Conservation (phyloP, 2,888 invertebrate genomes). For the Eudasyphora cyanicolor region DNA sequence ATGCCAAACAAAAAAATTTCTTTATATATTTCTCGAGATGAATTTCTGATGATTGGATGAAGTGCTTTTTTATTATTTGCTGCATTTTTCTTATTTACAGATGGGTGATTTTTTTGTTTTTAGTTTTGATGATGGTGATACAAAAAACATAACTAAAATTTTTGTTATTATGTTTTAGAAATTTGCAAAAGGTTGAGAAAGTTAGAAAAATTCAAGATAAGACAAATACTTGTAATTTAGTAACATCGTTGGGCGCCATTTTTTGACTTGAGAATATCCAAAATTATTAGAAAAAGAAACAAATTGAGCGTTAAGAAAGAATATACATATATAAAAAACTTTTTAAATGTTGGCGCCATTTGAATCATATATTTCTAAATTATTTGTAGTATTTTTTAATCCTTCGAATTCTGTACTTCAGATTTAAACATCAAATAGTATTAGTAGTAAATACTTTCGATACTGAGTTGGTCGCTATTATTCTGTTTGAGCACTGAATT, state of each 20-base stretch:
- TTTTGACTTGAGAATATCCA: too few relatives aligned
- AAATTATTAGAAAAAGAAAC: too few relatives aligned
- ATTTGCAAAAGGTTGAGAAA: slow-evolving; percentile 40
- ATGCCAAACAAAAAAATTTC: slow-evolving; percentile 54
- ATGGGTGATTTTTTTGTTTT: slow-evolving; percentile 46
- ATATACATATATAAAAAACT: too few relatives aligned
- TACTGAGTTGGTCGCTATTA: too few relatives aligned
- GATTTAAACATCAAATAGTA: not conserved
- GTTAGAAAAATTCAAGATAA: not conserved
- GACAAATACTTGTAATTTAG: not conserved
- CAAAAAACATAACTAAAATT: slow-evolving; percentile 33
- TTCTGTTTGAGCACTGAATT: too few relatives aligned
- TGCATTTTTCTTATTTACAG: slow-evolving; percentile 23
- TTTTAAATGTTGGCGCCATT: too few relatives aligned
- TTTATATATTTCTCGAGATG: slow-evolving; percentile 33
- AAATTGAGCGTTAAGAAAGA: too few relatives aligned
- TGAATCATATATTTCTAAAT: not conserved
- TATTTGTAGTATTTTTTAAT: not conserved
- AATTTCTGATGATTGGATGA: slow-evolving; percentile 34
- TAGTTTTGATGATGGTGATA: not conserved
- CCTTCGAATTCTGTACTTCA: not conserved
- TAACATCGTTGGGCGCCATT: too few relatives aligned
- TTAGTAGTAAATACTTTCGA: too few relatives aligned
- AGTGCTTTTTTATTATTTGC: not conserved
- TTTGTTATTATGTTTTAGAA: slow-evolving; percentile 32